These are phyloP conservation scores for Amphiprion ocellaris DNA, from an alignment of 2,113 vertebrate species.

Conservation along the genomic window DNA sequence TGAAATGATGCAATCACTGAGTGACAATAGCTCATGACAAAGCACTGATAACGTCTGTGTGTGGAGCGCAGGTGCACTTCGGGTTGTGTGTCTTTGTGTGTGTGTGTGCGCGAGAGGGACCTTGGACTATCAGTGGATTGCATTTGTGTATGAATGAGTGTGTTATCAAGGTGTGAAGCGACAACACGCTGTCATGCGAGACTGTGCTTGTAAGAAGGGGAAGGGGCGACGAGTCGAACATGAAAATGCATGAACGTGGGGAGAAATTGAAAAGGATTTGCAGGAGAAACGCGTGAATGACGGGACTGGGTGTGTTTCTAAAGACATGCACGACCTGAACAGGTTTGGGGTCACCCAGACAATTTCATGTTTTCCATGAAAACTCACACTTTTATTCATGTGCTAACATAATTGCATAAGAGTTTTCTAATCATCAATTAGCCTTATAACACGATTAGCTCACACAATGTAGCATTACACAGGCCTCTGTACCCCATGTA, in stretches of 20 bases:
- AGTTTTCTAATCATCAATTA: too few relatives aligned
- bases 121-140: neutral
- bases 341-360: too few relatives aligned
- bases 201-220: neutral
- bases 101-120: neutral
- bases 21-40: slow-evolving; percentile 12
- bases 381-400: too few relatives aligned
- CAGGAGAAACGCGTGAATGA: neutral
- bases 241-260: too few relatives aligned
- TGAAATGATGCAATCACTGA: slow-evolving; percentile 12
- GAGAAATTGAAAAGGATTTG: neutral
- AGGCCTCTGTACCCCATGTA: too few relatives aligned
- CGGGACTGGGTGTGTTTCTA: neutral
- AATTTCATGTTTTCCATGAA: too few relatives aligned
- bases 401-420: too few relatives aligned
- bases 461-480: too few relatives aligned
- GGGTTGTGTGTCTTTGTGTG: neutral
- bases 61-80: slow-evolving; percentile 30
- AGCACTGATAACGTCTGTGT: slow-evolving; percentile 21
- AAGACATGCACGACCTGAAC: too few relatives aligned
- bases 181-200: neutral
- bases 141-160: too few relatives aligned
- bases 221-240: neutral
- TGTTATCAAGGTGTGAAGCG: slow-evolving; percentile 15
- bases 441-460: too few relatives aligned